Conservation (phyloP, 2,113 vertebrate species). For the Nesogale talazaci region DNA sequence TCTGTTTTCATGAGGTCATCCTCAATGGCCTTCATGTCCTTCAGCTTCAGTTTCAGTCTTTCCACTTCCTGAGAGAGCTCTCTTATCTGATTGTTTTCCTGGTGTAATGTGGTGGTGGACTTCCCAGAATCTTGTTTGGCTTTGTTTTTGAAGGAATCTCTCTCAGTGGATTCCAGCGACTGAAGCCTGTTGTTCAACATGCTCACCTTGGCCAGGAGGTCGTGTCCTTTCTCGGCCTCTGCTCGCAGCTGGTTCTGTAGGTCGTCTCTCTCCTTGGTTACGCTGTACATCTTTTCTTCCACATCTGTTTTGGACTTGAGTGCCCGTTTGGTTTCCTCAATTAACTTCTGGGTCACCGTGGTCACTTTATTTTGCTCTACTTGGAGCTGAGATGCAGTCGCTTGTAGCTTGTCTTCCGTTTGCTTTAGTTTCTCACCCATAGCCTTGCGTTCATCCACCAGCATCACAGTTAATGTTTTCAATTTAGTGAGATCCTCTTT, state of each 20-base stretch:
- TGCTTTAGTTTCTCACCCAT: conserved; percentile 96
- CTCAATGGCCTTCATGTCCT: conserved; percentile 95
- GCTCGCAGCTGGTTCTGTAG: conserved; percentile 91
- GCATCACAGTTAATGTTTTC: conserved; percentile 97
- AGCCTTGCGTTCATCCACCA: conserved; percentile 96
- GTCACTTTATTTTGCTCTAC: conserved; percentile 96
- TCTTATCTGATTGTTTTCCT: conserved; percentile 97
- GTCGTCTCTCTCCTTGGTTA: conserved; percentile 94
- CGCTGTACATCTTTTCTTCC: conserved; percentile 93
- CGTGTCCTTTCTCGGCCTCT: conserved; percentile 94
- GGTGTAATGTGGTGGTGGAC: conserved; percentile 89
- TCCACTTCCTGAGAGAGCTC: conserved; percentile 97
- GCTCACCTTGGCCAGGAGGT: conserved; percentile 93
- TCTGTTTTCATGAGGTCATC: conserved; percentile 95
- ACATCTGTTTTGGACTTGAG: conserved; percentile 95
- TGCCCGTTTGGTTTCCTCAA: conserved; percentile 96
- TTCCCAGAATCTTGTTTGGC: conserved; percentile 91
- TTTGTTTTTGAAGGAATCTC: conserved; percentile 94
- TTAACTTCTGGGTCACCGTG: conserved; percentile 95
- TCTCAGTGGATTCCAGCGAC: conserved; percentile 93
- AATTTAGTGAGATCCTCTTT: conserved; percentile 97
- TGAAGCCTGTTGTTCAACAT: conserved; percentile 95
- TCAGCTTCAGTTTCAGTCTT: conserved; percentile 92
- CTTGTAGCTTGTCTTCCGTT: conserved; percentile 95
- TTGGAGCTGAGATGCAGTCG: conserved; percentile 93